Evolutionary conservation across 2,113 vertebrate species (phyloP), one percentile per base, ranked within the genome.

Genomic region (Epinephelus cyanopodus): DNA sequence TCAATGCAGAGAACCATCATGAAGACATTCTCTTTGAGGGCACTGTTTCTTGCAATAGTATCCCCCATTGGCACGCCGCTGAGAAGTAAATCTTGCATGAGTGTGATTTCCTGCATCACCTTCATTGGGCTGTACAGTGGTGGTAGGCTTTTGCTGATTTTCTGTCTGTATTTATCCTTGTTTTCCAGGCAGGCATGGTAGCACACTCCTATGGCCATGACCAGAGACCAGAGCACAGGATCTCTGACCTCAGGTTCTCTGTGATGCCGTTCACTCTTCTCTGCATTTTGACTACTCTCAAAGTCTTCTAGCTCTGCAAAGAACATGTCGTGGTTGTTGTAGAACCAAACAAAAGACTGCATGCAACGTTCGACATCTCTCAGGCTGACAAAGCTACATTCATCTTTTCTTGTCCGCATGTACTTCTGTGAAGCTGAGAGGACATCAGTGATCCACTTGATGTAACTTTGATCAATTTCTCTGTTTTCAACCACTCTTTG

Each of bases 1-100:
- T 99, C 98, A 54, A 98, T 98, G 85, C 98, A 99, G 76, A 99
- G 86, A 2, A 98, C 96, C 98, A 99, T 99, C 98, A 99, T 99
- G 89, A 99, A 99, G 74, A 99, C 95, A 0, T 99, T 99, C 88
- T 99, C 98, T 87, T 98, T 99, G 79, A 99, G 91, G 7, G 98
- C 98, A 88, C 91, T 74, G 90, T 99, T 99, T 90, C 84, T 96
- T 65, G 98, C 98, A 68, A 99, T 98, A 17, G 97, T 98, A 19
- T 96, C 93, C 42, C 94, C 94, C 83, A 98, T 91, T 0, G 95
- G 94, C 4, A 97, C 95, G 0, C 96, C 96, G 25, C 80, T 95
- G 63, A 99, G 92, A 37, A 99, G 96, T 2, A 99, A 93, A 85
- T 97, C 97, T 79, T 99, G 98, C 84, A 95, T 92, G 10, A 91